Evolutionary conservation across 2,113 vertebrate species (phyloP).

Genomic region (Clinocottus analis): DNA sequence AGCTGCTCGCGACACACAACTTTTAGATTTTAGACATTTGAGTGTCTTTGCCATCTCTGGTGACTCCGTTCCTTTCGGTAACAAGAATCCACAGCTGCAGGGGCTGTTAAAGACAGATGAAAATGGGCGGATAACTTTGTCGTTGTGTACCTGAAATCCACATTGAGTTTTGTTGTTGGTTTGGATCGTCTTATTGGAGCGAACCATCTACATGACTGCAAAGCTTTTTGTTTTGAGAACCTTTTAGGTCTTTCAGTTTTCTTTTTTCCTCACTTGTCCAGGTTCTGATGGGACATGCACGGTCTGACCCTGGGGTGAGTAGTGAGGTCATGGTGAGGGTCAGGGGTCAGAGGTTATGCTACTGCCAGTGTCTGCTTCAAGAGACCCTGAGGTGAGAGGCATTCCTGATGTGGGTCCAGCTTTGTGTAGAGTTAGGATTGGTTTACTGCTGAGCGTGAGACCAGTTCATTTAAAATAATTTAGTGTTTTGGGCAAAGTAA

Average conservation of each 20-base stretch:
- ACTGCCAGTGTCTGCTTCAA: constrained; percentile 47
- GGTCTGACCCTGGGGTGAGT: constrained; percentile 12
- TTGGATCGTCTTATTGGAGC: constrained; percentile 25
- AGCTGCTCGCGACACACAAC: neutral
- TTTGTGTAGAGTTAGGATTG: neutral
- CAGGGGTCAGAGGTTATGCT: constrained; percentile 59
- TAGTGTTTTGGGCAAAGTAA: constrained; percentile 5
- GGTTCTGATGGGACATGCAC: constrained; percentile 13
- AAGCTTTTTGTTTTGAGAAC: constrained; percentile 25
- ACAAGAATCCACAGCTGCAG: constrained; percentile 10
- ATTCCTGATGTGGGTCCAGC: constrained; percentile 27
- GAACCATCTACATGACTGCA: neutral
- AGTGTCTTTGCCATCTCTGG: constrained; percentile 8
- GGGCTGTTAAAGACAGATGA: constrained; percentile 7
- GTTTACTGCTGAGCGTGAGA: neutral
- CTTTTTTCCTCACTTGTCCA: constrained; percentile 21
- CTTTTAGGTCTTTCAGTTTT: constrained; percentile 11
- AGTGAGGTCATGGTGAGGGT: constrained; percentile 42
- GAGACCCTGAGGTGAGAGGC: constrained; percentile 19
- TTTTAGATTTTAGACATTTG: neutral
- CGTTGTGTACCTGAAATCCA: constrained; percentile 1
- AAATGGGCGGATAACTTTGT: constrained; percentile 3
- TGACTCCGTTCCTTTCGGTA: constrained; percentile 2
- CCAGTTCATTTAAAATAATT: neutral
- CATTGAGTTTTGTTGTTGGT: constrained; percentile 30